Conservation (phyloP, 2,113 vertebrate species). For the Macquaria australasica region DNA sequence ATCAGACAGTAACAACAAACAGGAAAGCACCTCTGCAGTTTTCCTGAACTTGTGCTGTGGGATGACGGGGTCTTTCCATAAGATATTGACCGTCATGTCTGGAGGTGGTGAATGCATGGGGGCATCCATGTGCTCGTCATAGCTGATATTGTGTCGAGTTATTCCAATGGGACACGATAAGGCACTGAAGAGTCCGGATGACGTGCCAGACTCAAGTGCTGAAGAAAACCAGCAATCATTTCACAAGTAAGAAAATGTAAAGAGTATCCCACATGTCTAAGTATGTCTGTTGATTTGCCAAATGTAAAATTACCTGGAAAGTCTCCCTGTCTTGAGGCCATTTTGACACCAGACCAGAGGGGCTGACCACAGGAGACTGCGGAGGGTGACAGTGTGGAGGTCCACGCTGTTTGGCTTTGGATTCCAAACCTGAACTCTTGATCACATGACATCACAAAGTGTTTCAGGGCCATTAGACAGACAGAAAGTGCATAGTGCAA, state of each 20-base stretch:
- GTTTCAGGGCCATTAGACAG: neutral
- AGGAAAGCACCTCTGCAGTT: slow-evolving; percentile 85
- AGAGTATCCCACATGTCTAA: neutral
- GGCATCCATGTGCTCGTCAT: slow-evolving; percentile 90
- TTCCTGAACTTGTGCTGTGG: slow-evolving; percentile 91
- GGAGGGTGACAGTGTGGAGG: neutral
- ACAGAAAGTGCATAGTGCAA: neutral
- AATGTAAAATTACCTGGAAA: slow-evolving; percentile 74
- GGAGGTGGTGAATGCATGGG: slow-evolving; percentile 91
- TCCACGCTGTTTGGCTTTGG: slow-evolving; percentile 16
- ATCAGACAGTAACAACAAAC: neutral
- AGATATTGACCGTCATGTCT: slow-evolving; percentile 84
- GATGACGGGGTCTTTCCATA: slow-evolving; percentile 92
- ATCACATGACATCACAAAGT: slow-evolving; percentile 40
- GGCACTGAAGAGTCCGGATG: slow-evolving; percentile 81
- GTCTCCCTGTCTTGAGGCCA: slow-evolving; percentile 73
- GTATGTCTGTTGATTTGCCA: neutral
- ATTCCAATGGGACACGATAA: slow-evolving; percentile 89
- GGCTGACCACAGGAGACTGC: slow-evolving; percentile 4
- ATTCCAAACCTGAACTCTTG: slow-evolving; percentile 34
- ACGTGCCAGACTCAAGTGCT: slow-evolving; percentile 74
- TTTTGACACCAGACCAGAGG: slow-evolving; percentile 44
- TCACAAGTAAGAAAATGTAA: neutral
- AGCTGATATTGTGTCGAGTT: slow-evolving; percentile 88
- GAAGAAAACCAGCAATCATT: neutral